phyloP scores from a whole-genome alignment of 2,888 invertebrate species.

The Taenaris catops region DNA sequence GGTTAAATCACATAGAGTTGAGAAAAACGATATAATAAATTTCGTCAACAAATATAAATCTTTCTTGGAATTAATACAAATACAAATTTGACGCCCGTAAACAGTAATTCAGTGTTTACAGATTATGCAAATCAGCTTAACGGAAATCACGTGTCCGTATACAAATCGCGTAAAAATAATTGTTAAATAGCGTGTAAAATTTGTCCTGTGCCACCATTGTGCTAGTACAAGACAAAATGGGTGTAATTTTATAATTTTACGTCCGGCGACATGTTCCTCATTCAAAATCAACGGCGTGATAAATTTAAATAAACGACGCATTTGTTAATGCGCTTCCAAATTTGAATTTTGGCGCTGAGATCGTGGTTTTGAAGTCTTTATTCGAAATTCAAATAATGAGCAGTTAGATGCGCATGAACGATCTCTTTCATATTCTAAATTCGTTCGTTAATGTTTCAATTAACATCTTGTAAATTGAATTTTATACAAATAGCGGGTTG shows the following conservation, averaged over 20 bases:
- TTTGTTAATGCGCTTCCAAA: constrained; percentile 47
- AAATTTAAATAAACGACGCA: constrained; percentile 73
- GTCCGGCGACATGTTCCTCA: constrained; percentile 45
- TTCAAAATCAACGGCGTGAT: constrained; percentile 72
- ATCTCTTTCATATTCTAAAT: constrained; percentile 58
- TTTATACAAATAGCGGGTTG: constrained; percentile 14
- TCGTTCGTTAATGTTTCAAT: constrained; percentile 36
- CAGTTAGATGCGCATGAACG: constrained; percentile 54
- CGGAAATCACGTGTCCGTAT: constrained; percentile 53
- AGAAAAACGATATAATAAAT: too few relatives aligned
- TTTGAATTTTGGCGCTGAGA: constrained; percentile 52
- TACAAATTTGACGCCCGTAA: constrained; percentile 38
- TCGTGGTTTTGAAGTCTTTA: constrained; percentile 72
- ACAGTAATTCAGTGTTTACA: constrained; percentile 42
- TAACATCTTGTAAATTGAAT: constrained; percentile 22
- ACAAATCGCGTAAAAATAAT: constrained; percentile 55
- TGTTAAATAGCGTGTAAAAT: constrained; percentile 75
- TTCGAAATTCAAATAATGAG: constrained; percentile 60
- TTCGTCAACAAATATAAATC: constrained; percentile 29
- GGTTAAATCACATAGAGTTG: too few relatives aligned
- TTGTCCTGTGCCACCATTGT: constrained; percentile 44
- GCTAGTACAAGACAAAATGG: constrained; percentile 49
- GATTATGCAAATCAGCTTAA: constrained; percentile 61
- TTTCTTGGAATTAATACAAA: constrained; percentile 33
- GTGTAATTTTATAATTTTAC: constrained; percentile 46